A percentile compares a stretch with the other conserved stretches of the same genome.
phyloP scores from a whole-genome alignment of 2,797 vertebrate genomes.

The Pseudomugil gertrudae region DNA sequence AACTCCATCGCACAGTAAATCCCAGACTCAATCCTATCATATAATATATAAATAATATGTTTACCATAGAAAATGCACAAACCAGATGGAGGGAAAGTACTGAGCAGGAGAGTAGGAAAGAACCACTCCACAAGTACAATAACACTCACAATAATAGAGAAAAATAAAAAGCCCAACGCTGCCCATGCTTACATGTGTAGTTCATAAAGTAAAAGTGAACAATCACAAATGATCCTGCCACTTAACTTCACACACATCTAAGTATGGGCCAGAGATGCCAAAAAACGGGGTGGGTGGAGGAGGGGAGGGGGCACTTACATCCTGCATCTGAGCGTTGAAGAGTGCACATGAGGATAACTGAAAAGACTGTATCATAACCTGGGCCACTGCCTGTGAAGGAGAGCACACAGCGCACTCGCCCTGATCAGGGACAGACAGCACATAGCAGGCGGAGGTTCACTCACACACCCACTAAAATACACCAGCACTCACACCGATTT shows the following conservation, averaged over 20 bases:
- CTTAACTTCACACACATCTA: constrained; percentile 65
- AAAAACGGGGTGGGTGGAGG: constrained; percentile 29
- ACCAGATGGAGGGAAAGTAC: constrained; percentile 49
- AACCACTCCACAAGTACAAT: constrained; percentile 78
- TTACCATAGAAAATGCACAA: constrained; percentile 32
- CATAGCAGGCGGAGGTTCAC: constrained; percentile 51
- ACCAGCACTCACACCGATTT: constrained; percentile 34
- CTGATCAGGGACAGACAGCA: constrained; percentile 74
- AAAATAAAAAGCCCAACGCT: constrained; percentile 50
- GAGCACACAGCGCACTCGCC: constrained; percentile 91
- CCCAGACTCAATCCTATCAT: constrained; percentile 4
- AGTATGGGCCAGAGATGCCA: constrained; percentile 74
- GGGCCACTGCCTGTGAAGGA: constrained; percentile 97
- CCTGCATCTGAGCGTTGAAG: constrained; percentile 99
- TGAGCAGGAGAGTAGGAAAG: constrained; percentile 56
- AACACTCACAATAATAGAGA: constrained; percentile 70
- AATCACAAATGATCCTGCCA: constrained; percentile 49
- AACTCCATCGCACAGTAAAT: constrained; percentile 11
- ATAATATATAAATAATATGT: constrained; percentile 3
- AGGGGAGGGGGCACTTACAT: constrained; percentile 87
- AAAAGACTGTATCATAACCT: constrained; percentile 99
- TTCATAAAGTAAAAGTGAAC: constrained; percentile 36
- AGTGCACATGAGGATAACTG: constrained; percentile 98
- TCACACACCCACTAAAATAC: constrained; percentile 15
- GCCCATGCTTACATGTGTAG: constrained; percentile 77